Conservation (phyloP, 64 coral and sea anemone species). For the Hydrozoanthus tunicans region DNA sequence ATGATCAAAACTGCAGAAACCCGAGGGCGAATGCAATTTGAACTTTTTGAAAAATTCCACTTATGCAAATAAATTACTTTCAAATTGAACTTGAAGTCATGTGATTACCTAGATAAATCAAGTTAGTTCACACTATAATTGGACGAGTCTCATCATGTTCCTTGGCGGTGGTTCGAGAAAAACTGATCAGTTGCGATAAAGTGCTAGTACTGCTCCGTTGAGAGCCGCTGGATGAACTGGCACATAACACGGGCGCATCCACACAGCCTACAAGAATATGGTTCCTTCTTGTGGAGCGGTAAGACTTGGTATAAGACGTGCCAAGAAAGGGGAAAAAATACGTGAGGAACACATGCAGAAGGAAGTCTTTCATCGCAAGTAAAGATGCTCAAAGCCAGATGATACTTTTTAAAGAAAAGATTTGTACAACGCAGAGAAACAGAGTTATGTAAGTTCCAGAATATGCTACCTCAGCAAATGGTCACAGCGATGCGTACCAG, state of each 20-base stretch:
- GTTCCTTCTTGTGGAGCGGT: conserved; percentile 40
- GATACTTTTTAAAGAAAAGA: background rate
- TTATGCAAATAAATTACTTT: too few relatives aligned
- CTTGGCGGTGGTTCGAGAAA: background rate
- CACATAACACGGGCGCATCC: conserved; percentile 25
- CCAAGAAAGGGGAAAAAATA: conserved; percentile 37
- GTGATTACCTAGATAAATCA: background rate
- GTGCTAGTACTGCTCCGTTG: conserved; percentile 5
- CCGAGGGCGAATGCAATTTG: too few relatives aligned
- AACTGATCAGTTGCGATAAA: conserved; percentile 35
- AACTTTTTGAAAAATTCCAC: too few relatives aligned
- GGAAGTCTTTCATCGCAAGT: background rate
- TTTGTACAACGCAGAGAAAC: background rate
- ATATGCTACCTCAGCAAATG: too few relatives aligned
- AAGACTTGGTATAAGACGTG: conserved; percentile 47
- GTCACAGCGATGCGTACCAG: background rate
- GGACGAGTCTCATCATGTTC: background rate
- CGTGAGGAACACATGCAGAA: background rate
- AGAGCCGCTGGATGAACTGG: conserved; percentile 41
- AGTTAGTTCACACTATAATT: background rate
- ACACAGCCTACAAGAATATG: conserved; percentile 53
- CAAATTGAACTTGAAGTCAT: too few relatives aligned
- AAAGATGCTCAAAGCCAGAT: background rate
- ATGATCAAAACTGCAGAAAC: too few relatives aligned
- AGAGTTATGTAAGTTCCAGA: background rate